Conservation (phyloP, 2,888 invertebrate genomes). For the Mythimna lalbum region DNA sequence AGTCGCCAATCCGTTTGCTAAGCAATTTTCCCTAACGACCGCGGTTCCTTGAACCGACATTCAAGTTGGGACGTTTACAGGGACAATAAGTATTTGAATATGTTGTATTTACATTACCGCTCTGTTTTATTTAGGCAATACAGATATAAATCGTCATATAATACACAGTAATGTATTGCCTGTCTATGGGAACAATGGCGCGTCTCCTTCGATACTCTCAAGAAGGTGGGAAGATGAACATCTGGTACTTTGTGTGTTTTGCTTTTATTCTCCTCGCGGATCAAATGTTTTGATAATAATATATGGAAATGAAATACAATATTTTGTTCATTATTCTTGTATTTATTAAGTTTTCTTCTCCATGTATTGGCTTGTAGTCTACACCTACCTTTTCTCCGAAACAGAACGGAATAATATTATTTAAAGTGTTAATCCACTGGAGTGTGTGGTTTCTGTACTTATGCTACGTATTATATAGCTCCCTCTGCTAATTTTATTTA, state of each 20-base stretch:
- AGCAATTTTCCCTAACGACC: conserved; percentile 49
- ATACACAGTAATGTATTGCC: conserved; percentile 34
- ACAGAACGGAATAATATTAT: too few species aligned
- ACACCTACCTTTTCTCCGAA: background rate
- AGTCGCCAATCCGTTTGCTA: conserved; percentile 42
- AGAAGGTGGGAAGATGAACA: conserved; percentile 60
- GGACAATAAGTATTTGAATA: conserved; percentile 43
- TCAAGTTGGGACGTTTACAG: conserved; percentile 33
- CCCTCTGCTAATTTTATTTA: too few species aligned
- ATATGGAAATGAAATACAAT: conserved; percentile 26
- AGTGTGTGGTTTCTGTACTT: too few species aligned
- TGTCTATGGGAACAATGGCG: conserved; percentile 47
- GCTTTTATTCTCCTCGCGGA: conserved; percentile 48
- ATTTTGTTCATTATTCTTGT: conserved; percentile 15
- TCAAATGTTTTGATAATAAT: conserved; percentile 44
- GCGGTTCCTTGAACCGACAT: conserved; percentile 41
- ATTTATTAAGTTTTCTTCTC: conserved; percentile 5
- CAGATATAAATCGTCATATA: conserved; percentile 35
- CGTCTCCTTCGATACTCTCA: conserved; percentile 47
- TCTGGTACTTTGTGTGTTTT: conserved; percentile 60
- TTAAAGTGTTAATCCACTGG: too few species aligned
- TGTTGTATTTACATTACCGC: conserved; percentile 16
- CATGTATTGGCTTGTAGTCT: background rate
- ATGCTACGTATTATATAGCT: too few species aligned
- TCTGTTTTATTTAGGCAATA: conserved; percentile 27